A percentile compares a stretch with the other conserved stretches of the same genome.
Conservation (phyloP, 2,113 vertebrate species). For the Nannospalax galili region DNA sequence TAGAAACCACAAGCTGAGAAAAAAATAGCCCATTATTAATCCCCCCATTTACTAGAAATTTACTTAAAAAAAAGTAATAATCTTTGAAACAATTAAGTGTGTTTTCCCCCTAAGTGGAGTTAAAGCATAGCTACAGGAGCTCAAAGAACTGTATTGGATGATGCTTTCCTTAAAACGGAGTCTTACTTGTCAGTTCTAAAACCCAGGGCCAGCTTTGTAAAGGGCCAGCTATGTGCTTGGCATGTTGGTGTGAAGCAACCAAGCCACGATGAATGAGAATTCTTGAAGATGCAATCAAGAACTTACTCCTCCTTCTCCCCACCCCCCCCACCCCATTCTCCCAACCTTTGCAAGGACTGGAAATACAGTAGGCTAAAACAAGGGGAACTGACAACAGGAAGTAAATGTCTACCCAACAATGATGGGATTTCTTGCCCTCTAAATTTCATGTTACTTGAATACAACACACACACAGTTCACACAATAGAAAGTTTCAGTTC, state of each 20-base stretch:
- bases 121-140: conserved; percentile 32
- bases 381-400: background rate
- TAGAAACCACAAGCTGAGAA: conserved; percentile 83
- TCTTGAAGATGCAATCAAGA: background rate
- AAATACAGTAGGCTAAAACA: background rate
- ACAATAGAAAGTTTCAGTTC: background rate
- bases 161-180: background rate
- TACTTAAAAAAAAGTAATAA: conserved; percentile 66
- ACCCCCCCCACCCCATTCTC: background rate
- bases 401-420: background rate
- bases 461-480: background rate
- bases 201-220: background rate
- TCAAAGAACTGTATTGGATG: background rate
- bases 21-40: conserved; percentile 78
- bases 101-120: conserved; percentile 21
- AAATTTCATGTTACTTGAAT: background rate
- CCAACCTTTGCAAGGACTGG: background rate
- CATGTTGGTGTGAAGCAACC: background rate
- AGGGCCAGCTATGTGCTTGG: background rate
- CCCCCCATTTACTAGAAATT: conserved; percentile 75
- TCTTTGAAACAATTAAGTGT: conserved; percentile 77
- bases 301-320: background rate
- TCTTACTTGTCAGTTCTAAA: conserved; percentile 42
- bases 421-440: background rate
- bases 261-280: background rate